A percentile compares a stretch with the other conserved stretches of the same genome.
phyloP scores from a whole-genome alignment of 2,888 invertebrate species.

The Arge pagana region DNA sequence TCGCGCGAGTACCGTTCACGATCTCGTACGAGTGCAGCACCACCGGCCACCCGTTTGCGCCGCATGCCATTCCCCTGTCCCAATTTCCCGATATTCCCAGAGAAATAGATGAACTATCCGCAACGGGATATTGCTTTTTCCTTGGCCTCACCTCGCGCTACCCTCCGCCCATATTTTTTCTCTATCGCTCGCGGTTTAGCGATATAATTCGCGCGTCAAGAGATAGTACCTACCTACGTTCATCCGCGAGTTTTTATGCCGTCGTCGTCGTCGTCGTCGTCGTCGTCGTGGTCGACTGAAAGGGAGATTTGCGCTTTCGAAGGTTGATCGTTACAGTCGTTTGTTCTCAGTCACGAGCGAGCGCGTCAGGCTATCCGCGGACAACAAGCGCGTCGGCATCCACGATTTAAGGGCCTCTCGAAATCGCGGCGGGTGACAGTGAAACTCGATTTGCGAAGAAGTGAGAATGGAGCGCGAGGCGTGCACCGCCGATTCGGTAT shows the following conservation, averaged over 20 bases:
- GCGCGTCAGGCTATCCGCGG: too few relatives aligned
- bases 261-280: too few relatives aligned
- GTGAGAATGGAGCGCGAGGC: too few relatives aligned
- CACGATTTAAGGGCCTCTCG: too few relatives aligned
- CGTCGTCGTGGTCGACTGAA: too few relatives aligned
- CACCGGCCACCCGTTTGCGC: neutral
- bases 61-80: slow-evolving; percentile 14
- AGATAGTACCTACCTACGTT: neutral
- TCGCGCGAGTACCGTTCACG: slow-evolving; percentile 35
- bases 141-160: slow-evolving; percentile 19
- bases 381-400: too few relatives aligned
- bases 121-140: slow-evolving; percentile 40
- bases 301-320: too few relatives aligned
- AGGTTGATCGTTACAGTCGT: too few relatives aligned
- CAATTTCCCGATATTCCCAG: slow-evolving; percentile 23
- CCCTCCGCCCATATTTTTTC: slow-evolving; percentile 13
- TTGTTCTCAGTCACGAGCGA: too few relatives aligned
- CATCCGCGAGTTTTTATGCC: too few relatives aligned
- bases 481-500: too few relatives aligned
- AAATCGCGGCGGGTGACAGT: too few relatives aligned
- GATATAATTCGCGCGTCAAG: neutral
- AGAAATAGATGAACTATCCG: slow-evolving; percentile 27
- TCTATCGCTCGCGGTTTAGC: neutral
- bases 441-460: neutral
- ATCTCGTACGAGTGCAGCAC: neutral